These are phyloP conservation scores for Mycogona germanica DNA, from an alignment of 2,888 invertebrate species.

Conservation along the genomic window DNA sequence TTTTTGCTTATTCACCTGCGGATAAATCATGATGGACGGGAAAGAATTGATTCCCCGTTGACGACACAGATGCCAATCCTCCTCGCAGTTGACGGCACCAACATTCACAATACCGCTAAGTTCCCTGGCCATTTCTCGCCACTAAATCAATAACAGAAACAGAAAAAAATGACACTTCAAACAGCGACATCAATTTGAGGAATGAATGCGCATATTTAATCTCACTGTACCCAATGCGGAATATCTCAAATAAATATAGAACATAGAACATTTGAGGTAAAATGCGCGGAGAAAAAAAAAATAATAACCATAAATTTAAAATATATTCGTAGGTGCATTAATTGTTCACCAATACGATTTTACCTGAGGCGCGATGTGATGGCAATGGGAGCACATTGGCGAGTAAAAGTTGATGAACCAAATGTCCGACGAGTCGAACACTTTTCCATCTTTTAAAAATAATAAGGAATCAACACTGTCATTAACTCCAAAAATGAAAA, in stretches of 20 bases:
- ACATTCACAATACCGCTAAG: slow-evolving; percentile 66
- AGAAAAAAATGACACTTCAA: background rate
- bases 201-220: too few relatives aligned
- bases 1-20: slow-evolving; percentile 38
- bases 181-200: background rate
- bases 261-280: too few relatives aligned
- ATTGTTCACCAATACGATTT: slow-evolving; percentile 23
- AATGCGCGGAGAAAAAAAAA: too few relatives aligned
- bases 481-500: too few relatives aligned
- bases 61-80: slow-evolving; percentile 64
- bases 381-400: slow-evolving; percentile 73
- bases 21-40: slow-evolving; percentile 60
- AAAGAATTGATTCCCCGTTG: slow-evolving; percentile 59
- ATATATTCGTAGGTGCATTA: background rate
- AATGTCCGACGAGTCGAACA: slow-evolving; percentile 48
- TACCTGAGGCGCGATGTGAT: slow-evolving; percentile 57
- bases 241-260: too few relatives aligned
- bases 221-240: too few relatives aligned
- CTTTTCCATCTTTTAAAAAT: slow-evolving; percentile 31
- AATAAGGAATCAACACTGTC: slow-evolving; percentile 1
- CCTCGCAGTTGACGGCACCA: slow-evolving; percentile 78
- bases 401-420: slow-evolving; percentile 86
- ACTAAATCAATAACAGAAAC: slow-evolving; percentile 34
- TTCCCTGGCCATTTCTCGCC: slow-evolving; percentile 63
- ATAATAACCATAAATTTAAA: background rate